These are phyloP conservation scores for Leptopterna dolabrata DNA, from an alignment of 2,888 invertebrate genomes.

Conservation along the genomic window DNA sequence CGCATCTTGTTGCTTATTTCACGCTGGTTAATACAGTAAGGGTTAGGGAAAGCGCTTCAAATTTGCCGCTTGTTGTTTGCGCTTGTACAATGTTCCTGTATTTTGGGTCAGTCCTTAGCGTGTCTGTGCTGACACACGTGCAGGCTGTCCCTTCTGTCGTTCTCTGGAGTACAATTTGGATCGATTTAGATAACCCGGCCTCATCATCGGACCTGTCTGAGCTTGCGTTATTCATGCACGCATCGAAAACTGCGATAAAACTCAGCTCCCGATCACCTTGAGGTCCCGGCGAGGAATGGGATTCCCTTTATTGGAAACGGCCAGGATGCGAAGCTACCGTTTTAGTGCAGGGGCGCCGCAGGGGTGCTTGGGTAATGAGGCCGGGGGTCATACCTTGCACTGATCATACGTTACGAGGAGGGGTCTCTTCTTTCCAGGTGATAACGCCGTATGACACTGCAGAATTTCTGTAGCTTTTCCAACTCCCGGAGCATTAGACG, in stretches of 20 bases:
- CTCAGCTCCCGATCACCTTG: not conserved
- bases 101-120: too few species aligned
- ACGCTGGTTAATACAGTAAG: too few species aligned
- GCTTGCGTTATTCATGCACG: too few species aligned
- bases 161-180: too few species aligned
- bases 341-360: not conserved
- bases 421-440: constrained; percentile 5
- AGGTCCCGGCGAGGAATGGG: not conserved
- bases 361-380: not conserved
- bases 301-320: not conserved
- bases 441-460: constrained; percentile 25
- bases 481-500: not conserved
- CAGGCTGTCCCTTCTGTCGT: too few species aligned
- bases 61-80: too few species aligned
- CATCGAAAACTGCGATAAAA: not conserved
- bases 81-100: too few species aligned
- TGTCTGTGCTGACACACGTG: too few species aligned
- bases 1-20: too few species aligned
- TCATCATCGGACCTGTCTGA: too few species aligned
- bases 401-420: constrained; percentile 11
- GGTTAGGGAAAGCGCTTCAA: too few species aligned
- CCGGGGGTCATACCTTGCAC: constrained; percentile 6
- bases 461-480: not conserved
- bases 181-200: too few species aligned
- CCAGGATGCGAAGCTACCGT: not conserved